Conservation (phyloP, 2,797 vertebrate genomes). For the Pempheris klunzingeri region DNA sequence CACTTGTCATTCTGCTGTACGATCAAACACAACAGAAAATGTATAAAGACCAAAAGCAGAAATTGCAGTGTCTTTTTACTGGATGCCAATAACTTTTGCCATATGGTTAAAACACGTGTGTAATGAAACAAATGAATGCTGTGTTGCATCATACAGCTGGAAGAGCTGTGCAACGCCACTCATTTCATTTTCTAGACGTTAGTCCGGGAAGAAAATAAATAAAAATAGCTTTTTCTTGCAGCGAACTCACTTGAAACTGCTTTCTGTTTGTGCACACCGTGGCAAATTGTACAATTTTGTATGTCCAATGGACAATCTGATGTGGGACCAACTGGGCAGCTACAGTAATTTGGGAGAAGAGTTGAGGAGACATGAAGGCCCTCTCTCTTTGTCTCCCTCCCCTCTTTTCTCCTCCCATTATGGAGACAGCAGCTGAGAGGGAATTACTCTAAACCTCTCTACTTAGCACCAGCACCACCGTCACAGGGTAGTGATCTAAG, state of each 20-base stretch:
- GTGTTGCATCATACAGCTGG: constrained; percentile 22
- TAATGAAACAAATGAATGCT: constrained; percentile 9
- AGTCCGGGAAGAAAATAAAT: background rate
- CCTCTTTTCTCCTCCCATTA: constrained; percentile 36
- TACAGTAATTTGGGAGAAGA: constrained; percentile 12
- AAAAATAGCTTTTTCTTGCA: constrained; percentile 10
- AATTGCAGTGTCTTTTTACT: background rate
- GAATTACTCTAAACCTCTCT: constrained; percentile 87
- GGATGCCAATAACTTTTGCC: background rate
- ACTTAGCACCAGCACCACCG: constrained; percentile 87
- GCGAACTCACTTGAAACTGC: constrained; percentile 2
- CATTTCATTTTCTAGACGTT: constrained; percentile 5
- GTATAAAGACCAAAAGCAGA: background rate
- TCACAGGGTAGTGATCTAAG: constrained; percentile 93
- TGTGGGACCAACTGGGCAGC: constrained; percentile 26
- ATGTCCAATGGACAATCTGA: constrained; percentile 22
- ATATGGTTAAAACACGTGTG: constrained; percentile 2
- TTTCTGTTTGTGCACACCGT: constrained; percentile 32
- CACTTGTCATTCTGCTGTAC: background rate
- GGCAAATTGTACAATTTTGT: constrained; percentile 43
- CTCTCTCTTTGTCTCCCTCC: constrained; percentile 35
- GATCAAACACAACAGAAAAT: background rate
- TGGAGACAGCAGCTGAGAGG: constrained; percentile 88
- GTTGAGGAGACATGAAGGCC: constrained; percentile 28
- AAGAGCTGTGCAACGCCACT: constrained; percentile 22